These are phyloP conservation scores for Phyllostomus hastatus DNA, from an alignment of 2,113 vertebrate species.

Conservation along the genomic window DNA sequence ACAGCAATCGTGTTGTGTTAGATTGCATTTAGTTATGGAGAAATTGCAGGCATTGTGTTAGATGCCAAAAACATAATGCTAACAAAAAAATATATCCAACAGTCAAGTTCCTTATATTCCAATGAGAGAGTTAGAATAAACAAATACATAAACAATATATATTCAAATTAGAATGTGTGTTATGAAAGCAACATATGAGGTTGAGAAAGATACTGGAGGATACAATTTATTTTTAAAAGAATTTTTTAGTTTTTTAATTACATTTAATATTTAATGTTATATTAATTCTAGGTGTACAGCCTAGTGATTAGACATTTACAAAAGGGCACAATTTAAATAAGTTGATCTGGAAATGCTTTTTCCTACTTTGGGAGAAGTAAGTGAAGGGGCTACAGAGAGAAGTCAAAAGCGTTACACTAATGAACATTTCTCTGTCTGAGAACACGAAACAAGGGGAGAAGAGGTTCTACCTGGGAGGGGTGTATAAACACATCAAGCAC, in stretches of 20 bases:
- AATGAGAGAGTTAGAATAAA: background rate
- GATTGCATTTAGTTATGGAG: background rate
- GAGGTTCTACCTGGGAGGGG: background rate
- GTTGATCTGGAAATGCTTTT: background rate
- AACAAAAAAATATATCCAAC: background rate
- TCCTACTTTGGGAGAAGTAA: background rate
- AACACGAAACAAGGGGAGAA: background rate
- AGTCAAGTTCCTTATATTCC: background rate
- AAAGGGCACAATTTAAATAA: background rate
- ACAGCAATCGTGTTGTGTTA: background rate
- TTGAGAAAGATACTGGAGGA: background rate
- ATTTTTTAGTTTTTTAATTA: background rate
- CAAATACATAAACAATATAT: background rate
- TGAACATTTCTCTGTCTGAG: background rate
- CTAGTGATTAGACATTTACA: background rate
- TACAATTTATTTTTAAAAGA: background rate
- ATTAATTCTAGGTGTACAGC: background rate
- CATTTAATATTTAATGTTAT: background rate
- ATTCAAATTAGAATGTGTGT: background rate
- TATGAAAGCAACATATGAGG: background rate
- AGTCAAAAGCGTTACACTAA: background rate
- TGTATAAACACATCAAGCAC: background rate
- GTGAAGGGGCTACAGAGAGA: background rate
- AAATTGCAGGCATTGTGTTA: background rate
- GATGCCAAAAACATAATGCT: background rate